A percentile compares a stretch with the other conserved stretches of the same genome.
Conservation (phyloP, 2,113 vertebrate genomes). For the Scopus umbretta region DNA sequence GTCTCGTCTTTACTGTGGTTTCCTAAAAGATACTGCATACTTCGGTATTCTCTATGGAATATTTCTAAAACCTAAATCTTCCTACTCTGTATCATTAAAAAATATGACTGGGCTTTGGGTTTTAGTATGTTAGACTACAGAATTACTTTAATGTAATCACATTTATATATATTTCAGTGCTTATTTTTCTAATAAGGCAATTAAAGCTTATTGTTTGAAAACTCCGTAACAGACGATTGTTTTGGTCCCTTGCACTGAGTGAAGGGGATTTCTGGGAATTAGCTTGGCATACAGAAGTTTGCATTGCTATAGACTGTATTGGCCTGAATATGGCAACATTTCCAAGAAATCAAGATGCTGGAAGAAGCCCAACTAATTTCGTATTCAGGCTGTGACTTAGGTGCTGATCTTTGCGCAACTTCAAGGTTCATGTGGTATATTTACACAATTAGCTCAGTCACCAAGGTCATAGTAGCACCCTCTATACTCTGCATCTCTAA, state of each 20-base stretch:
- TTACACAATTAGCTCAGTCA: not conserved
- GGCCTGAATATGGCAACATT: not conserved
- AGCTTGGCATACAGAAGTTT: not conserved
- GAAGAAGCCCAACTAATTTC: not conserved
- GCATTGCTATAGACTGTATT: not conserved
- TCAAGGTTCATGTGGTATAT: not conserved
- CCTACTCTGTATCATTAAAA: constrained; percentile 46
- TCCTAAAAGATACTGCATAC: constrained; percentile 10
- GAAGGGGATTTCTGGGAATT: constrained; percentile 4
- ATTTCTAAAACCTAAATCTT: constrained; percentile 6
- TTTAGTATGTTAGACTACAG: constrained; percentile 61
- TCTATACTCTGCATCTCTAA: not conserved
- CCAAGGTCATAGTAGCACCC: not conserved
- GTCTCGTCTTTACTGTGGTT: constrained; percentile 64
- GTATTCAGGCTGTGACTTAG: not conserved
- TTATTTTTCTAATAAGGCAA: constrained; percentile 69
- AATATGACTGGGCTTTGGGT: constrained; percentile 41
- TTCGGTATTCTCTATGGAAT: constrained; percentile 15
- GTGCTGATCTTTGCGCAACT: not conserved
- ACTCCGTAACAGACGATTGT: constrained; percentile 54
- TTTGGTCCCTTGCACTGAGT: constrained; percentile 46
- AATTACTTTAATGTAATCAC: constrained; percentile 66
- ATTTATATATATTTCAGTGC: constrained; percentile 69
- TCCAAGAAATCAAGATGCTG: not conserved
- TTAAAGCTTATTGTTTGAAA: constrained; percentile 70